Conservation (phyloP, 2,113 vertebrate genomes). For the Poecilia latipinna region DNA sequence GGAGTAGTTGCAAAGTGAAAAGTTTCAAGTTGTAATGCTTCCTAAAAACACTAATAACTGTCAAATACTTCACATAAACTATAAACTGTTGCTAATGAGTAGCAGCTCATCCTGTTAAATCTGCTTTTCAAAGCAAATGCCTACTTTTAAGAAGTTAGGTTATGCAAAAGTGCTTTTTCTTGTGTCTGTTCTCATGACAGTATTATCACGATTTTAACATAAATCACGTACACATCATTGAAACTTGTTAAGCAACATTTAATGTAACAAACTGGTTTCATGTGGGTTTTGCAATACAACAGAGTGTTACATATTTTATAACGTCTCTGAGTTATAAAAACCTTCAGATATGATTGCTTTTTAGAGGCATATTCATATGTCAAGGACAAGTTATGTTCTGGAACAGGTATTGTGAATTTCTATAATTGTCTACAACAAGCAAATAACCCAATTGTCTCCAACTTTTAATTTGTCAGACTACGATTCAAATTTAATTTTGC, state of each 20-base stretch:
- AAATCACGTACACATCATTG: background rate
- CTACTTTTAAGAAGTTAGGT: slow-evolving; percentile 27
- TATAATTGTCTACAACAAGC: background rate
- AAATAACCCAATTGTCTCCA: no score
- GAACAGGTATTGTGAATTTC: background rate
- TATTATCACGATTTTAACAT: slow-evolving; percentile 10
- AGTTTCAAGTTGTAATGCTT: background rate
- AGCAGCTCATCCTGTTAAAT: slow-evolving; percentile 9
- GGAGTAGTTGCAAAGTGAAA: background rate
- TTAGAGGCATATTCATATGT: background rate
- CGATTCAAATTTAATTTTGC: background rate
- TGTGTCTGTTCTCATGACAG: slow-evolving; percentile 12
- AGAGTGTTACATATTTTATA: background rate
- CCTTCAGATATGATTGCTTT: background rate
- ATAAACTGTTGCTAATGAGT: background rate
- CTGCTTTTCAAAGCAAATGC: slow-evolving; percentile 12
- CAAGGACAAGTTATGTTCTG: background rate
- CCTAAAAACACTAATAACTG: background rate
- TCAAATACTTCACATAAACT: background rate
- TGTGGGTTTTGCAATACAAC: background rate
- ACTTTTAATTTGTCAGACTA: background rate
- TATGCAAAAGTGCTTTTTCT: background rate
- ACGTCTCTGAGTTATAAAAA: background rate
- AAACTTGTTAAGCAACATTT: slow-evolving; percentile 5
- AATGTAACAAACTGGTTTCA: background rate